Percentiles rank a stretch among this genome's conserved stretches.
Conservation (phyloP, 1,140 invertebrate species). For the Drosophila arizonae region DNA sequence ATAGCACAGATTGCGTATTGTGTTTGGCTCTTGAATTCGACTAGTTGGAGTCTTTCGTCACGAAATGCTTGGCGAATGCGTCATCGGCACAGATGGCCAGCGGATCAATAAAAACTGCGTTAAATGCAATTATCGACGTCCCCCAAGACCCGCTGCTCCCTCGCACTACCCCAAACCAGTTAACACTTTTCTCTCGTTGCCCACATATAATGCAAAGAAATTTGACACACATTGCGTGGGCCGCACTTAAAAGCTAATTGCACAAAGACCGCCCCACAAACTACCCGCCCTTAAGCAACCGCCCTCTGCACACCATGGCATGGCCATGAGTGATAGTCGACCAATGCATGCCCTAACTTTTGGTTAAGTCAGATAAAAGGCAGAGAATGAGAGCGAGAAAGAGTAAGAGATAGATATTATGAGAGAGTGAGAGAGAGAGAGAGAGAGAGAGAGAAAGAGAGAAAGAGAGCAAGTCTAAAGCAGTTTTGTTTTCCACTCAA, state of each 20-base stretch:
- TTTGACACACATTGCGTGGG: conserved; percentile 37
- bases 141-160: background rate
- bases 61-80: conserved; percentile 12
- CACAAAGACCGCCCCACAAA: conserved; percentile 4
- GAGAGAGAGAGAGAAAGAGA: too few species aligned
- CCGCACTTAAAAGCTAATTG: conserved; percentile 23
- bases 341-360: too few species aligned
- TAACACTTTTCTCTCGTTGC: background rate
- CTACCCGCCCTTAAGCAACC: background rate
- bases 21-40: background rate
- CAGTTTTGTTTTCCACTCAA: too few species aligned
- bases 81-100: conserved; percentile 23
- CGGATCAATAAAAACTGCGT: conserved; percentile 37
- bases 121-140: conserved; percentile 6
- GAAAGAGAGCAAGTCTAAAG: too few species aligned
- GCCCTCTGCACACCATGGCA: too few species aligned
- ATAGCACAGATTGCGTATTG: conserved; percentile 10
- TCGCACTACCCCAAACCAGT: background rate
- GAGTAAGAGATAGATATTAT: too few species aligned
- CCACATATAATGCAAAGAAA: background rate
- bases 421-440: too few species aligned
- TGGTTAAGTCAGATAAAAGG: too few species aligned
- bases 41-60: conserved; percentile 20
- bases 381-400: too few species aligned
- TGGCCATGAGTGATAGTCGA: background rate